phyloP scores from a whole-genome alignment of 2,113 vertebrate genomes.

The Zapus hudsonius region DNA sequence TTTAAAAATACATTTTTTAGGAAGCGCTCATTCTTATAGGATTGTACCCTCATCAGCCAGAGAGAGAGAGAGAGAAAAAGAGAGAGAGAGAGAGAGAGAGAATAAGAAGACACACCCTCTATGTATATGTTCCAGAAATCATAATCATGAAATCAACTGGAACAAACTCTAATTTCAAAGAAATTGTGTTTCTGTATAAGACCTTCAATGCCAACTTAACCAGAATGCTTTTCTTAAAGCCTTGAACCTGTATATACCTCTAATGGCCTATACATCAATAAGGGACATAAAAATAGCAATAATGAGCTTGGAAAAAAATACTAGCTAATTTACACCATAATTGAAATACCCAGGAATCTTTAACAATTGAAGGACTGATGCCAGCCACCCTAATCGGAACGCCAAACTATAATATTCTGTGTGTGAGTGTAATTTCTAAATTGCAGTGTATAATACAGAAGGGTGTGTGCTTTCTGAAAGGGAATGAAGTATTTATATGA shows the following conservation, averaged over 20 bases:
- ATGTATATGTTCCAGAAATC: background rate
- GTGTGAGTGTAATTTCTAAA: constrained; percentile 79
- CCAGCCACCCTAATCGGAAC: constrained; percentile 59
- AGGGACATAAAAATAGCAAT: constrained; percentile 70
- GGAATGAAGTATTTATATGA: constrained; percentile 78
- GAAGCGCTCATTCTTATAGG: background rate
- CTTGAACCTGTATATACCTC: constrained; percentile 36
- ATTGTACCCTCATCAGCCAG: constrained; percentile 2
- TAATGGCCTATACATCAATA: constrained; percentile 70
- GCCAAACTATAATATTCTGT: constrained; percentile 61
- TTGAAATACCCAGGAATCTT: constrained; percentile 68
- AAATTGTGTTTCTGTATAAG: constrained; percentile 14
- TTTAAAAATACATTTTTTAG: background rate
- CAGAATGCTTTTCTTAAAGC: constrained; percentile 59
- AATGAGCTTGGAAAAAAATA: constrained; percentile 71
- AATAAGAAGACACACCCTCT: background rate
- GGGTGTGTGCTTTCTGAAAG: constrained; percentile 82
- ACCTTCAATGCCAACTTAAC: constrained; percentile 41
- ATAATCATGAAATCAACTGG: constrained; percentile 11
- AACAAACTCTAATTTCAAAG: constrained; percentile 37
- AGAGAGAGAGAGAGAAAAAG: no score
- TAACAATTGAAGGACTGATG: constrained; percentile 67
- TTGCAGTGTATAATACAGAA: constrained; percentile 79
- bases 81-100: background rate
- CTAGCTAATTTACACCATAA: constrained; percentile 73